A percentile compares a stretch with the other conserved stretches of the same genome.
phyloP scores from a whole-genome alignment of 2,888 invertebrate genomes.

The Aricia artaxerxes region DNA sequence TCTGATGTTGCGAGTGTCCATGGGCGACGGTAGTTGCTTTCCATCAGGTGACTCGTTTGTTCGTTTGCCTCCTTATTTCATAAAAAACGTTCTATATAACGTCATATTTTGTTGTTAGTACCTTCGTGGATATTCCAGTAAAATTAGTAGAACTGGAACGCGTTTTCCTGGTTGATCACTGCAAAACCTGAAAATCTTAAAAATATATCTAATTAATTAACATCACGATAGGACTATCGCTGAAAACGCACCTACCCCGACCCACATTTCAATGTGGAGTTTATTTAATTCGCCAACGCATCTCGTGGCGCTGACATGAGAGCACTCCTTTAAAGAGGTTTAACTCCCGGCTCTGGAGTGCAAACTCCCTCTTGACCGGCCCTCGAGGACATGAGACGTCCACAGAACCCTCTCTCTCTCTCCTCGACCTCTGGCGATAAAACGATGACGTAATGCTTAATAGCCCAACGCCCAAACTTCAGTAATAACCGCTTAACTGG shows the following conservation, averaged over 20 bases:
- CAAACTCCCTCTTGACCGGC: not conserved
- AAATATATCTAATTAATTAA: not conserved
- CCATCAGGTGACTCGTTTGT: too few relatives aligned
- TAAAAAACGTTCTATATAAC: not conserved
- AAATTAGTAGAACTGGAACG: not conserved
- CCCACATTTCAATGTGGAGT: not conserved
- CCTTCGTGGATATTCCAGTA: too few relatives aligned
- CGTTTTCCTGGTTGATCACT: not conserved
- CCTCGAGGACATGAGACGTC: not conserved
- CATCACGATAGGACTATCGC: not conserved
- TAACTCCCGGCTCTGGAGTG: not conserved
- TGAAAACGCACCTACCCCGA: not conserved
- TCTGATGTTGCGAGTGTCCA: too few relatives aligned
- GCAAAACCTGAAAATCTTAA: not conserved
- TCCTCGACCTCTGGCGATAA: not conserved
- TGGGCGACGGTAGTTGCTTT: too few relatives aligned
- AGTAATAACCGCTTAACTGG: not conserved
- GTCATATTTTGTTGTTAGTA: not conserved
- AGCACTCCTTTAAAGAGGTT: not conserved
- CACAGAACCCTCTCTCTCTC: not conserved
- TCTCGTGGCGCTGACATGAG: conserved; percentile 1
- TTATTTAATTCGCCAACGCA: conserved; percentile 2
- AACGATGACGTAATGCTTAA: not conserved
- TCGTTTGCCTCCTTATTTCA: too few relatives aligned
- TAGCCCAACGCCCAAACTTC: not conserved